phyloP scores from a whole-genome alignment of 2,113 vertebrate species.

The Amblyopsis rosae region DNA sequence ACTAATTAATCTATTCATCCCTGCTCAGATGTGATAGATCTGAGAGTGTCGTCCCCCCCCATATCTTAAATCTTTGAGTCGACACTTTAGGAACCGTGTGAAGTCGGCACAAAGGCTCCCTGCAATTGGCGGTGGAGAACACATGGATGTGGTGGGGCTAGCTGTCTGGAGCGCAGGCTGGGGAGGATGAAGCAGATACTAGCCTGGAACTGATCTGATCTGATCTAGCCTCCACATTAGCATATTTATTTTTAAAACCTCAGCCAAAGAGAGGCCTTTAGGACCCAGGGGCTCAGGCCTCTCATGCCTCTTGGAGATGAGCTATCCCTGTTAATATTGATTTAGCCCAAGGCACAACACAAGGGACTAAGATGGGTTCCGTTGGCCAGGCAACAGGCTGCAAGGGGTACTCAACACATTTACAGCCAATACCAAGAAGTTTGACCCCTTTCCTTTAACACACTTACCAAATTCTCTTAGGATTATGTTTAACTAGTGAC shows the following conservation, averaged over 20 bases:
- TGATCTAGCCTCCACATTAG: conserved; percentile 23
- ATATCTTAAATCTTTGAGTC: conserved; percentile 51
- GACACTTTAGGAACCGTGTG: conserved; percentile 50
- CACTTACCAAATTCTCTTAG: no score
- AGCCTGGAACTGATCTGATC: background rate
- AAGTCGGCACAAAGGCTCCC: conserved; percentile 60
- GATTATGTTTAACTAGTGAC: no score
- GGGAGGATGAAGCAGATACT: conserved; percentile 15
- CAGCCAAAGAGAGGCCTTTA: background rate
- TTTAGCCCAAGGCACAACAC: conserved; percentile 21
- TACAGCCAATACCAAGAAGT: conserved; percentile 1
- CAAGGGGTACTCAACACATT: conserved; percentile 39
- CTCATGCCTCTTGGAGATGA: conserved; percentile 24
- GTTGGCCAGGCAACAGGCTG: conserved; percentile 35
- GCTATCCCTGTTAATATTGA: conserved; percentile 38
- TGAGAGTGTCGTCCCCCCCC: conserved; percentile 19
- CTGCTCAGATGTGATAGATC: conserved; percentile 48
- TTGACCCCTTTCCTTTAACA: no score
- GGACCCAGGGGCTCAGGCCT: conserved; percentile 1
- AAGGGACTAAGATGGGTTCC: conserved; percentile 25
- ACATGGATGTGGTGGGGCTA: conserved; percentile 23
- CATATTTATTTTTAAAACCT: conserved; percentile 20
- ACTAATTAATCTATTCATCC: conserved; percentile 7
- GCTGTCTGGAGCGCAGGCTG: conserved; percentile 10
- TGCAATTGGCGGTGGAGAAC: conserved; percentile 41